Conservation (phyloP, 2,888 invertebrate genomes). For the Fabriciana adippe region DNA sequence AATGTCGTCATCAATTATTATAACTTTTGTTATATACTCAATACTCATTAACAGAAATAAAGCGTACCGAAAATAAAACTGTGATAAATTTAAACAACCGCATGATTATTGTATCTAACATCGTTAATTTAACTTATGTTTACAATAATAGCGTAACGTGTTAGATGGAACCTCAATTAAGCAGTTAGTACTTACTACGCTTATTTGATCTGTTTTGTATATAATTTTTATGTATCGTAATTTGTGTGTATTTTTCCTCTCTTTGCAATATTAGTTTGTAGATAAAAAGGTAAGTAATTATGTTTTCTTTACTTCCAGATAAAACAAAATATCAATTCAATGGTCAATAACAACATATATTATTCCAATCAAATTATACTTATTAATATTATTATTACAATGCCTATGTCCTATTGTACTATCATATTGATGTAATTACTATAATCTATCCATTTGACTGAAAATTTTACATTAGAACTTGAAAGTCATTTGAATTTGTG, state of each 20-base stretch:
- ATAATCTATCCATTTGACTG: too few species aligned
- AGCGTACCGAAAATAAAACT: conserved; percentile 5
- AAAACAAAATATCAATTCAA: too few species aligned
- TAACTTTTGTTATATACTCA: not conserved
- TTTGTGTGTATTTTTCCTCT: not conserved
- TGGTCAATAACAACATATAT: too few species aligned
- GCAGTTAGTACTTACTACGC: conserved; percentile 28
- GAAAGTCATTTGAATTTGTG: too few species aligned
- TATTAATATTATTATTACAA: too few species aligned
- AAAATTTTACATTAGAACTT: too few species aligned
- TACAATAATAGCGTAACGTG: conserved; percentile 36
- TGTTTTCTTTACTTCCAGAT: not conserved
- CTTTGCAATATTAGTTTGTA: too few species aligned
- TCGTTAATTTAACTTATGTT: conserved; percentile 31
- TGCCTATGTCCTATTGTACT: too few species aligned
- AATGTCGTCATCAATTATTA: too few species aligned
- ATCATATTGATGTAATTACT: too few species aligned
- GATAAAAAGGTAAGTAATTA: not conserved
- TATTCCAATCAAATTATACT: too few species aligned
- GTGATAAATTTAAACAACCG: conserved; percentile 17
- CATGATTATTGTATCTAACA: conserved; percentile 17
- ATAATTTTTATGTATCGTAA: conserved; percentile 1
- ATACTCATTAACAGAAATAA: not conserved
- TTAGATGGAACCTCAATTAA: conserved; percentile 39
- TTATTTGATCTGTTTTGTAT: conserved; percentile 27